Percentiles rank a stretch among this genome's conserved stretches.
phyloP scores from a whole-genome alignment of 2,797 vertebrate species.

The Mormyrops attenuatus region DNA sequence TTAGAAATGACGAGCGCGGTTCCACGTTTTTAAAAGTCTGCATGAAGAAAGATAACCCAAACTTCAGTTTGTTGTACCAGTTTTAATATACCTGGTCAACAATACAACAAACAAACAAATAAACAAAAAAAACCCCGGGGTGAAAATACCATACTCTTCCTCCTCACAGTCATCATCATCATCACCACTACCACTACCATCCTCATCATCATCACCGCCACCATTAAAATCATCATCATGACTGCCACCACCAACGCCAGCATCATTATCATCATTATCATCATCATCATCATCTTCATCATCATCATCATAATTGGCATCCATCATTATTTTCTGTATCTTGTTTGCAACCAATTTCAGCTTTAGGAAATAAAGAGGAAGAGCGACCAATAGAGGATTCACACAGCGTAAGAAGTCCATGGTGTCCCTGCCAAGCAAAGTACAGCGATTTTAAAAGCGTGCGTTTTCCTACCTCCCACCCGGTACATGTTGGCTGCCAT shows the following conservation, averaged over 20 bases:
- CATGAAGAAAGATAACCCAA: neutral
- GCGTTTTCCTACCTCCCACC: conserved; percentile 68
- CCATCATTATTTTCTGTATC: conserved; percentile 53
- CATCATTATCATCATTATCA: conserved; percentile 57
- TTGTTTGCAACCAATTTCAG: conserved; percentile 52
- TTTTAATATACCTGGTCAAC: neutral
- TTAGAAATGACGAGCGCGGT: neutral
- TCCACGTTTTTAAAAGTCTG: conserved; percentile 2
- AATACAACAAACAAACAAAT: neutral
- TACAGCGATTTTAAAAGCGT: conserved; percentile 11
- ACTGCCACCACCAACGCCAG: conserved; percentile 26
- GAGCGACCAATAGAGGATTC: conserved; percentile 37
- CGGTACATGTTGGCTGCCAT: conserved; percentile 82
- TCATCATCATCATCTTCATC: conserved; percentile 61
- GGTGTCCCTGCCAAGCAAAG: conserved; percentile 34
- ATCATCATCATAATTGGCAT: conserved; percentile 52
- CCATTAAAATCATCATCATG: neutral
- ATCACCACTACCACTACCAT: conserved; percentile 21
- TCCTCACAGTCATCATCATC: conserved; percentile 29
- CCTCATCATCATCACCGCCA: neutral
- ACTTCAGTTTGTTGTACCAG: neutral
- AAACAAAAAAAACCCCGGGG: neutral
- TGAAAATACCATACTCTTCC: conserved; percentile 12
- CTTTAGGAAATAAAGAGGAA: conserved; percentile 64
- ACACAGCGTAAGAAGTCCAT: conserved; percentile 26